A percentile compares a stretch with the other conserved stretches of the same genome.
Evolutionary conservation across 2,888 invertebrate genomes (phyloP).

Genomic region (Stenodema calcarata): DNA sequence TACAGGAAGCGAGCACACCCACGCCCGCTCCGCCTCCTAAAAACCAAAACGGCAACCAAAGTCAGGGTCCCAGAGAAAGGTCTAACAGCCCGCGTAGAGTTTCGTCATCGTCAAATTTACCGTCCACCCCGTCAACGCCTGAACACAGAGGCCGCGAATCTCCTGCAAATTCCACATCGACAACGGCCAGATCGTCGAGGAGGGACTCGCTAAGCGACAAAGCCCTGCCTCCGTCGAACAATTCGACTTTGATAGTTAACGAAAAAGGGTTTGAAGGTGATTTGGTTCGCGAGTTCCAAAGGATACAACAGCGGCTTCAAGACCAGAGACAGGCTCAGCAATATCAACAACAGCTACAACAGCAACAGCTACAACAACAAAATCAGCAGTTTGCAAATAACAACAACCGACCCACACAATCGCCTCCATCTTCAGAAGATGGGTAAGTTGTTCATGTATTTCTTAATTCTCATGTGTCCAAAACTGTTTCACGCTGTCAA

Average conservation of each 20-base stretch:
- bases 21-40: slow-evolving; percentile 13
- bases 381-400: slow-evolving; percentile 26
- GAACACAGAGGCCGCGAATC: slow-evolving; percentile 73
- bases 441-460: slow-evolving; percentile 23
- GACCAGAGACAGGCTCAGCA: slow-evolving; percentile 58
- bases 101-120: slow-evolving; percentile 47
- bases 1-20: slow-evolving; percentile 61
- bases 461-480: neutral
- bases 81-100: slow-evolving; percentile 44
- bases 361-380: slow-evolving; percentile 24
- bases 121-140: slow-evolving; percentile 70
- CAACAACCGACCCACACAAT: slow-evolving; percentile 17
- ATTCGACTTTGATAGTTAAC: slow-evolving; percentile 8
- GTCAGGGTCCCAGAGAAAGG: slow-evolving; percentile 43
- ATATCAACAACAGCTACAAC: slow-evolving; percentile 32
- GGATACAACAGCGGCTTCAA: slow-evolving; percentile 69
- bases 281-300: slow-evolving; percentile 80
- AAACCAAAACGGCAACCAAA: slow-evolving; percentile 23
- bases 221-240: slow-evolving; percentile 61
- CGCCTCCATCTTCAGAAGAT: slow-evolving; percentile 37
- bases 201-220: slow-evolving; percentile 70
- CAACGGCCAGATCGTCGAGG: slow-evolving; percentile 74
- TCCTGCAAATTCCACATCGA: slow-evolving; percentile 68
- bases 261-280: slow-evolving; percentile 66
- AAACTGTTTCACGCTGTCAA: neutral